Conservation (phyloP, 2,113 vertebrate species). For the Anolis carolinensis region DNA sequence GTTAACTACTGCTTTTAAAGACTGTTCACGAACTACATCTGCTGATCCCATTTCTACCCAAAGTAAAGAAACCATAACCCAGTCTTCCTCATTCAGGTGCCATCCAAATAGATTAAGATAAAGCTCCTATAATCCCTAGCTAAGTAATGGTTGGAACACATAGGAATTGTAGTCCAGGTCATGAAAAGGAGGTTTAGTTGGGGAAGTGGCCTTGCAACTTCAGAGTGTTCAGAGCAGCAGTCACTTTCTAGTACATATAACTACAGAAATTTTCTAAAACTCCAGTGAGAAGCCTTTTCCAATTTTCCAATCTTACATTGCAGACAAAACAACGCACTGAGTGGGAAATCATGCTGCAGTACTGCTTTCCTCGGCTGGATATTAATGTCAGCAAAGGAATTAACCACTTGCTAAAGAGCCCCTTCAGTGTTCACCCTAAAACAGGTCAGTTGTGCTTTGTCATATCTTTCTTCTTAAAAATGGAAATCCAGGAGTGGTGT, state of each 20-base stretch:
- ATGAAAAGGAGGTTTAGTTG: too few relatives aligned
- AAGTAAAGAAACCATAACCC: too few relatives aligned
- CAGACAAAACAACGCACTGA: conserved; percentile 69
- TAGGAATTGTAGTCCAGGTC: too few relatives aligned
- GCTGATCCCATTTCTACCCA: background rate
- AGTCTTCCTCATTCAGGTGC: too few relatives aligned
- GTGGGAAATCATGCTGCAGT: conserved; percentile 94
- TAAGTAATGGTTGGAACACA: too few relatives aligned
- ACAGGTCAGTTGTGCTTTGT: conserved; percentile 76
- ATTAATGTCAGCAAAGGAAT: conserved; percentile 95
- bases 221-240: too few relatives aligned
- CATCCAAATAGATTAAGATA: too few relatives aligned
- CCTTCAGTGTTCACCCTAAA: conserved; percentile 97
- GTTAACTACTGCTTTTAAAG: too few relatives aligned
- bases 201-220: background rate
- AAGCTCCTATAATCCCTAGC: too few relatives aligned
- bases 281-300: background rate
- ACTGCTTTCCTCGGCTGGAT: conserved; percentile 94
- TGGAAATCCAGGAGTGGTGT: background rate
- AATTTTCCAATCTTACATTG: background rate
- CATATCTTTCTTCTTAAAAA: background rate
- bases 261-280: background rate
- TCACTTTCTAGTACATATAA: background rate
- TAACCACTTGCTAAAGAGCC: conserved; percentile 94
- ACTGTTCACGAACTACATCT: background rate